phyloP scores from a whole-genome alignment of 2,113 vertebrate genomes.

The Mesocricetus auratus region DNA sequence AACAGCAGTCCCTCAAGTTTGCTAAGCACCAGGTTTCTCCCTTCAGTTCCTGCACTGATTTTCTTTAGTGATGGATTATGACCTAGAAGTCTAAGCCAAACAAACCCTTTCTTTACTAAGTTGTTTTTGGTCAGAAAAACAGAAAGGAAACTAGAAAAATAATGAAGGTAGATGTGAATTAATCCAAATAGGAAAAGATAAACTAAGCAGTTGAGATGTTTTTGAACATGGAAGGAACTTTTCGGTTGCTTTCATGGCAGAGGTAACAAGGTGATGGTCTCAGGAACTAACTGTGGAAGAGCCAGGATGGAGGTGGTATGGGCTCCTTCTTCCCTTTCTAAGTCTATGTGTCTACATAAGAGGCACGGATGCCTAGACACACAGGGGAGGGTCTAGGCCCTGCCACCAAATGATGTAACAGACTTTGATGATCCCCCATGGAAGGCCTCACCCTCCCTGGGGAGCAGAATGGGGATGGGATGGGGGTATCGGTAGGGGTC shows the following conservation, averaged over 20 bases:
- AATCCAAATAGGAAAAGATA: background rate
- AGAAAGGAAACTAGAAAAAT: background rate
- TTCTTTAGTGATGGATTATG: background rate
- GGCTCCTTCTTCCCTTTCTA: background rate
- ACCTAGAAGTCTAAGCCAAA: background rate
- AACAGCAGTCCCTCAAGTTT: background rate
- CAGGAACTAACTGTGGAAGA: background rate
- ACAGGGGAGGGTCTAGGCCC: too few species aligned
- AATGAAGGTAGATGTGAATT: background rate
- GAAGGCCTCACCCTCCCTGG: too few species aligned
- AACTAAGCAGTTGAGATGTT: background rate
- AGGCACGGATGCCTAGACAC: background rate
- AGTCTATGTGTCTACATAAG: background rate
- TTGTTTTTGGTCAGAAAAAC: background rate
- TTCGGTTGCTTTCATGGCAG: background rate
- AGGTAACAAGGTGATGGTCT: background rate
- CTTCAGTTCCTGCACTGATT: background rate
- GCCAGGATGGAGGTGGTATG: rapidly evolving
- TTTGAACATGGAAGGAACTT: background rate
- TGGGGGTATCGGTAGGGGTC: too few species aligned
- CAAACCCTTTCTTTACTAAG: too few species aligned
- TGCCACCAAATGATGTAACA: too few species aligned
- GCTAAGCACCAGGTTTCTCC: background rate
- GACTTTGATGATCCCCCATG: too few species aligned
- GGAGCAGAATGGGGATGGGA: too few species aligned